Base-by-base conservation (phyloP, 2,113 vertebrate species). In the Nyctibius bracteatus region DNA sequence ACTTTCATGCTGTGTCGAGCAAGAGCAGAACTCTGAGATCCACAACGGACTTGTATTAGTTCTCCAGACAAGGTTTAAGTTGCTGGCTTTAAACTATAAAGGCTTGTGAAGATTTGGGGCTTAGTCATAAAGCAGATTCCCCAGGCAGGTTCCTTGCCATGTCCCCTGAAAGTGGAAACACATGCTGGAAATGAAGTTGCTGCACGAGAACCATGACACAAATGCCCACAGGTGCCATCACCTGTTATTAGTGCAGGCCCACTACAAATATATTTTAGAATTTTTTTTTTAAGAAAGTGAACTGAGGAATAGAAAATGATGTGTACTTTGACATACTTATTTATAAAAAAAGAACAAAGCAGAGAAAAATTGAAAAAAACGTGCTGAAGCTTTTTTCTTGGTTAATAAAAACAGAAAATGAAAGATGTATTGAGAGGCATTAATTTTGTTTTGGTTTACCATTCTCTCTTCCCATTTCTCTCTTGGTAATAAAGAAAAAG, bases 161-260 rank as follows among this genome's bases (percentile, higher is more conserved):
- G 33, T 30, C 9, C 47, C 19, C 33, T 28, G 35, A 5, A 54
- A 63, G 35, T 5, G 20, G 44, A 68, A 35, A 49, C 28, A 47
- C 4, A 7, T 1, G 11, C 52, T 47, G 49, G 65, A 33, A 35
- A 30, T 1, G 3, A 51, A 51, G 33, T 0, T 21, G 43, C 43
- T 58, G 27, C 37, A 16, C 2, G n/a, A 55, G 46, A 55, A 17
- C 37, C 2, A 4, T 9, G 18, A 58, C 51, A 23, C 47, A 41
- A 44, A 33, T 5, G 14, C 51, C 72, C 17, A 9, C 2, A 0
- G 33, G 22, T 46, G 59, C 59, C 78, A 39, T 10, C 10, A 2
- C 15, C 33, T 43, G 39, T 17, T 46, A 37, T 8, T 41, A 14
- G 3, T 19, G 18, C 49, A 74, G 55, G 35, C 5, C 18, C 4